phyloP scores from a whole-genome alignment of 2,113 vertebrate genomes.

The Malurus melanocephalus region DNA sequence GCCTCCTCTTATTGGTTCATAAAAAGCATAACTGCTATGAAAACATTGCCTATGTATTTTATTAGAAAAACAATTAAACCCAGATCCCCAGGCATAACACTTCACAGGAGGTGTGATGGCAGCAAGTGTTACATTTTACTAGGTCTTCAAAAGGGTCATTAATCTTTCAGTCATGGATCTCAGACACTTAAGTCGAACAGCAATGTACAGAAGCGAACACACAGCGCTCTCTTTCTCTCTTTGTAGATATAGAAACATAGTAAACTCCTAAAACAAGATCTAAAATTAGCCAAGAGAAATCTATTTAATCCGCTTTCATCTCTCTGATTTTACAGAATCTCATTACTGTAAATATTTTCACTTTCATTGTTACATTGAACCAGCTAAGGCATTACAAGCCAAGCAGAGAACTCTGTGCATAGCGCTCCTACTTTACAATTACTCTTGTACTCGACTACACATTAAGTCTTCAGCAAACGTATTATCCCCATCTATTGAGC shows the following conservation, averaged over 20 bases:
- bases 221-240: background rate
- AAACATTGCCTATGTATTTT: background rate
- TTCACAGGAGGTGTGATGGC: background rate
- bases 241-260: background rate
- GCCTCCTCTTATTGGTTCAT: background rate
- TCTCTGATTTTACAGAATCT: background rate
- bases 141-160: conserved; percentile 17
- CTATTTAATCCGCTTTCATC: conserved; percentile 5
- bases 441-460: background rate
- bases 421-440: background rate
- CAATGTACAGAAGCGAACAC: background rate
- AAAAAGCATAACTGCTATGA: background rate
- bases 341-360: conserved; percentile 24
- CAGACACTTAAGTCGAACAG: background rate
- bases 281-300: background rate
- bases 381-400: background rate
- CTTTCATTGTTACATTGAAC: background rate
- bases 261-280: background rate
- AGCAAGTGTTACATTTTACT: background rate
- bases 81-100: background rate
- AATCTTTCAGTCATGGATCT: conserved; percentile 7
- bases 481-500: background rate
- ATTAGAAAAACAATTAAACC: conserved; percentile 3
- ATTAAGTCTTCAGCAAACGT: background rate
- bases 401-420: background rate